Conservation (phyloP, 2,113 vertebrate species). For the Strix aluco region DNA sequence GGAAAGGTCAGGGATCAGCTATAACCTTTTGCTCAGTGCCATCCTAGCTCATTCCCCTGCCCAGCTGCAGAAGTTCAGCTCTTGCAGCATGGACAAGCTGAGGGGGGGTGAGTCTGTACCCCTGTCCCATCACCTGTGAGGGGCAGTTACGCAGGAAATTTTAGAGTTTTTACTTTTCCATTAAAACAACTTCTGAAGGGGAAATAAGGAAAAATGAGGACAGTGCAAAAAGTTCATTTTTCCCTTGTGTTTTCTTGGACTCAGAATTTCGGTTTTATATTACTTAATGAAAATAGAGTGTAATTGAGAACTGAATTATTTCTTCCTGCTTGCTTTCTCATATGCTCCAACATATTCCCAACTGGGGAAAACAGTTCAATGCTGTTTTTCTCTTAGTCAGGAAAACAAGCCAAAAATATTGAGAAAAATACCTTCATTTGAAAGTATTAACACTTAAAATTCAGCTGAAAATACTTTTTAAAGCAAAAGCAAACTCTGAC, state of each 20-base stretch:
- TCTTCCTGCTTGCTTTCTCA: constrained; percentile 24
- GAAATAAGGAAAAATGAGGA: not conserved
- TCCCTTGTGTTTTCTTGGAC: not conserved
- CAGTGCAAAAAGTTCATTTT: not conserved
- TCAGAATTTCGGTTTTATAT: not conserved
- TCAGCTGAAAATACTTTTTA: constrained; percentile 7
- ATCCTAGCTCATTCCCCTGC: not conserved
- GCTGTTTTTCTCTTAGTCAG: constrained; percentile 8
- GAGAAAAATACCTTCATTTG: not conserved
- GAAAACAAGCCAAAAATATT: not conserved
- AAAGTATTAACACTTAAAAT: not conserved
- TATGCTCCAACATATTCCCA: not conserved
- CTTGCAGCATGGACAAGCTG: not conserved
- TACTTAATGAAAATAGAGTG: constrained; percentile 27
- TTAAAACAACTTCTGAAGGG: not conserved
- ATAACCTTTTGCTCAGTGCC: not conserved
- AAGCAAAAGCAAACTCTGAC: constrained; percentile 26
- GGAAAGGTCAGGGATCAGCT: constrained; percentile 60
- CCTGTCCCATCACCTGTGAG: not conserved
- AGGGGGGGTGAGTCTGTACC: not conserved
- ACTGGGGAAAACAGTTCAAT: not conserved
- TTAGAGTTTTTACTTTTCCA: not conserved
- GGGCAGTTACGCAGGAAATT: not conserved
- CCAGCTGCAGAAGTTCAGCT: not conserved
- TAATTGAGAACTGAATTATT: constrained; percentile 17